Conservation (phyloP, 2,797 vertebrate species). For the Xiphophorus birchmanni region DNA sequence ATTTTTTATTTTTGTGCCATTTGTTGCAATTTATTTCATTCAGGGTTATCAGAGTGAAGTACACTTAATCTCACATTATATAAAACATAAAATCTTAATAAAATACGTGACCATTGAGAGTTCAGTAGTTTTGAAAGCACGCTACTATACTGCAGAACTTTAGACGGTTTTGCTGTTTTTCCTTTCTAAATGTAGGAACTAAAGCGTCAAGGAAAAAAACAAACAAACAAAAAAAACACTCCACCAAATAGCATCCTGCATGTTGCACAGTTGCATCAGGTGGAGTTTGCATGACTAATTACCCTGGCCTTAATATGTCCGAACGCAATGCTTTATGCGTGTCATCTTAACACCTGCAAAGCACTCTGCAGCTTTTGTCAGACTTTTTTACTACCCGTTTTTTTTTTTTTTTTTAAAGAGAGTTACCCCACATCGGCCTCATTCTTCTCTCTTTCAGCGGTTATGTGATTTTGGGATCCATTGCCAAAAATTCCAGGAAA, state of each 20-base stretch:
- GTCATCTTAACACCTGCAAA: constrained; percentile 21
- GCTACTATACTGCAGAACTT: neutral
- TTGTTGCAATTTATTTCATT: neutral
- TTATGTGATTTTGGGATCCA: constrained; percentile 61
- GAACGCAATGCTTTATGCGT: constrained; percentile 14
- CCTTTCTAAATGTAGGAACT: neutral
- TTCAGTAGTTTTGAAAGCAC: neutral
- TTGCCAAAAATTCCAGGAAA: constrained; percentile 77
- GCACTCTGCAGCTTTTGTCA: constrained; percentile 24
- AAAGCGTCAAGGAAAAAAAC: neutral
- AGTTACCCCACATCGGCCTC: constrained; percentile 43
- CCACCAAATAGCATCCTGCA: neutral
- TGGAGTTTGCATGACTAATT: constrained; percentile 1
- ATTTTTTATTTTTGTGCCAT: neutral
- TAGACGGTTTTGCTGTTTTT: neutral
- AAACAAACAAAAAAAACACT: neutral
- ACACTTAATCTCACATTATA: neutral
- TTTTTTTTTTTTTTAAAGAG: neutral
- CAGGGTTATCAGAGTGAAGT: neutral
- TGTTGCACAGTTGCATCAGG: neutral
- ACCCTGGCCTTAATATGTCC: constrained; percentile 27
- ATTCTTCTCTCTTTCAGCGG: constrained; percentile 51
- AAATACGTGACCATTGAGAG: neutral
- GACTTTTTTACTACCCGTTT: constrained; percentile 21
- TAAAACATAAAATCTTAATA: neutral